A percentile compares a stretch with the other conserved stretches of the same genome.
Evolutionary conservation across 2,113 vertebrate genomes (phyloP).

Genomic region (Myotis yumanensis): DNA sequence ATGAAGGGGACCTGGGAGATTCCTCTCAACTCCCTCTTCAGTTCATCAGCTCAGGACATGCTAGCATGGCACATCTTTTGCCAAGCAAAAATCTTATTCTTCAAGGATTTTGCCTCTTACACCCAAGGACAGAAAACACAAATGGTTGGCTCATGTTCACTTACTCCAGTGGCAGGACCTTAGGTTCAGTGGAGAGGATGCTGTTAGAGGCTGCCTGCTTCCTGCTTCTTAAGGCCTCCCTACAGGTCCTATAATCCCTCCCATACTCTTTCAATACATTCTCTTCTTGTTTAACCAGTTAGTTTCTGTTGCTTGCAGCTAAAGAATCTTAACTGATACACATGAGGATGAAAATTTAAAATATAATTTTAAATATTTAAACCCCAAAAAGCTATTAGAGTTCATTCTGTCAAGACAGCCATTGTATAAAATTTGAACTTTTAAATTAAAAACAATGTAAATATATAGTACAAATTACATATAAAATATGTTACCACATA

Average conservation of each 20-base stretch:
- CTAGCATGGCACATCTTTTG: neutral
- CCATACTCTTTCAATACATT: neutral
- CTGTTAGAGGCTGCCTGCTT: neutral
- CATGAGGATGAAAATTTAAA: neutral
- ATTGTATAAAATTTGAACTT: neutral
- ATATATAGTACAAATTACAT: neutral
- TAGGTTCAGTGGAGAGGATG: accelerated
- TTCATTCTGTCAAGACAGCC: neutral
- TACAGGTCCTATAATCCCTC: too few species aligned
- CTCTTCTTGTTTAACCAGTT: neutral
- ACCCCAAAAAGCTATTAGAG: neutral
- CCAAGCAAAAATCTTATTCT: neutral
- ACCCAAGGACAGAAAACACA: neutral
- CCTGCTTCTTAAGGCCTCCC: neutral
- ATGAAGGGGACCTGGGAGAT: neutral
- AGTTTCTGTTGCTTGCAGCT: neutral
- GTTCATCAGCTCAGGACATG: neutral
- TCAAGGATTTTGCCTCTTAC: neutral
- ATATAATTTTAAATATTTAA: neutral
- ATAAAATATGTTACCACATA: neutral
- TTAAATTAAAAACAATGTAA: neutral
- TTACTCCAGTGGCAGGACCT: neutral
- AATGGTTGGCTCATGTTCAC: neutral
- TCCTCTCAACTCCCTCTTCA: neutral
- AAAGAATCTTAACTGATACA: neutral